phyloP scores from a whole-genome alignment of 1,140 invertebrate genomes.

The Drosophila biarmipes region DNA sequence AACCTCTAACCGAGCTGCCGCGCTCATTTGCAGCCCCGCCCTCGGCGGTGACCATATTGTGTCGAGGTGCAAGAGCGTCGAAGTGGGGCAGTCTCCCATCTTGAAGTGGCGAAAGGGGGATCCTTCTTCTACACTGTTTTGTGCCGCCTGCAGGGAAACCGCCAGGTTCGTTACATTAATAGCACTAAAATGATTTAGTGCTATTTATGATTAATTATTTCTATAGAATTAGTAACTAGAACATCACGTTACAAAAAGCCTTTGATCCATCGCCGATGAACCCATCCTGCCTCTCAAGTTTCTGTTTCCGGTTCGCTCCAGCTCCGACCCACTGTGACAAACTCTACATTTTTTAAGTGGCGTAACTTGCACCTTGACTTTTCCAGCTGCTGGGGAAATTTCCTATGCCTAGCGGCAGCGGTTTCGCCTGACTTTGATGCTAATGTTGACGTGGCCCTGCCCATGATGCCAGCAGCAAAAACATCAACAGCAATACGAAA shows the following conservation, averaged over 20 bases:
- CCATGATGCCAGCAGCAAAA: constrained; percentile 4
- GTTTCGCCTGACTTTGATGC: constrained; percentile 46
- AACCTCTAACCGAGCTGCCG: constrained; percentile 33
- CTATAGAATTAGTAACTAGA: too few species aligned
- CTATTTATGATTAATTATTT: too few species aligned
- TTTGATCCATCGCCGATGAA: background rate
- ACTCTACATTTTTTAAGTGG: constrained; percentile 7
- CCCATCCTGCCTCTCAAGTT: too few species aligned
- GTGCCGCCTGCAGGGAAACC: too few species aligned
- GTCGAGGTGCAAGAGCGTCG: background rate
- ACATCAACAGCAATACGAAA: background rate
- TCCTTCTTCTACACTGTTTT: too few species aligned
- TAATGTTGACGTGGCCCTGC: constrained; percentile 48
- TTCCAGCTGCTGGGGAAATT: constrained; percentile 58
- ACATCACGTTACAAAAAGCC: too few species aligned
- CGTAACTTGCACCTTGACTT: constrained; percentile 39
- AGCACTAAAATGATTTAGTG: too few species aligned
- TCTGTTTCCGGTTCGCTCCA: background rate
- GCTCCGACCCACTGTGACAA: background rate
- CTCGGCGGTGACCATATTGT: constrained; percentile 25
- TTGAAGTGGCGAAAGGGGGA: too few species aligned
- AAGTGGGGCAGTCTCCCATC: constrained; percentile 14
- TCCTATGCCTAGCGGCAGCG: constrained; percentile 48
- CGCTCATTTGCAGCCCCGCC: constrained; percentile 19
- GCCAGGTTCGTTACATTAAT: too few species aligned